Base-by-base conservation (phyloP, 2,113 vertebrate species). In the Tachuris rubrigastra region DNA sequence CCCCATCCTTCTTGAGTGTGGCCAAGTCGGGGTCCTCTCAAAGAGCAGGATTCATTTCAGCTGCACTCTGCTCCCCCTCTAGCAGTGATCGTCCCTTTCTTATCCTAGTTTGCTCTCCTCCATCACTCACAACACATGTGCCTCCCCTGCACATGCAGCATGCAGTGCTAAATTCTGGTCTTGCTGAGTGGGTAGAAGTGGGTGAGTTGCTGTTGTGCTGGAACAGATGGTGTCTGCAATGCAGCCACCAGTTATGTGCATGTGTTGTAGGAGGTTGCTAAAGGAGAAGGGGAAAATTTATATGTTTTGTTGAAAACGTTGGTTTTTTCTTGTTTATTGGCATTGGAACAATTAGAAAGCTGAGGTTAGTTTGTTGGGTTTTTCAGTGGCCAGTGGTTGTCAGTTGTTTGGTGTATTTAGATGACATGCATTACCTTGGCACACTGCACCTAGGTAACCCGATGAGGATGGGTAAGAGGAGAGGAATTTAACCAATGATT, bases 171-270 rank as follows among this genome's bases (percentile, higher is more conserved):
- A 76, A 94, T 95, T 94, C 85, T 95, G 95, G 95, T 67, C 82
- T 60, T 47, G 55, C 63, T 2, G 72, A 95, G 95, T 94, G 93
- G 93, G 95, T 39, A 90, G 95, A 77, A 92, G 95, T 97, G 95
- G 95, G 93, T 88, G 94, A 94, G 85, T 85, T 83, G 89, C 89
- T 89, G 95, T 73, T 96, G 78, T 86, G 93, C 87, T 95, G 90
- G 85, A 96, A 80, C 95, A 97, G 95, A 96, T 96, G 94, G 94
- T 2, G 94, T 96, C 94, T 96, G 87, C 91, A 87, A 18, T 86
- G 85, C 90, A 96, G 95, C 93, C 93, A 80, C 94, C 75, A 52
- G 85, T 46, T 95, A 58, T 11, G 55, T 72, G 78, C 67, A 9
- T 85, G 90, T 67, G 59, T 59, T 93, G 95, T 94, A 91, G 96